phyloP scores from a whole-genome alignment of 1,140 invertebrate species.

The Pseudoatta argentina region DNA sequence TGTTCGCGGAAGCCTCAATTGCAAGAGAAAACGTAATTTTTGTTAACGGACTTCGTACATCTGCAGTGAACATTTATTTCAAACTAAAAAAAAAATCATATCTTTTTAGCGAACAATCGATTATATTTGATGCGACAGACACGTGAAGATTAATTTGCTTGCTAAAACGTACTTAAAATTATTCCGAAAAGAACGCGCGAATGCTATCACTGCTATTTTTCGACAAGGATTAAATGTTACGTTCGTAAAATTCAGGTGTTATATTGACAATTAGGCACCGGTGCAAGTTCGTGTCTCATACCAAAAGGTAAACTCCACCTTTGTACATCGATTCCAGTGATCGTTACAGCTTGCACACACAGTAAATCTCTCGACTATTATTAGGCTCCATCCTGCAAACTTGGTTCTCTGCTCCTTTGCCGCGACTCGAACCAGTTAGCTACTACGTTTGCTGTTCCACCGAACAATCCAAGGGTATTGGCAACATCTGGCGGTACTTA shows the following conservation, averaged over 20 bases:
- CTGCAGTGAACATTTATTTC: neutral
- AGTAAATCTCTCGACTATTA: constrained; percentile 69
- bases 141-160: neutral
- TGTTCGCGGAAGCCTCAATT: neutral
- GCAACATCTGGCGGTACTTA: constrained; percentile 76
- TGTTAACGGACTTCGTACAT: neutral
- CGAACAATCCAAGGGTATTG: constrained; percentile 76
- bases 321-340: constrained; percentile 64
- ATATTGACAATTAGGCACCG: constrained; percentile 41
- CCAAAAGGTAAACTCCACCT: constrained; percentile 61
- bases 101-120: neutral
- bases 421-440: constrained; percentile 67
- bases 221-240: neutral
- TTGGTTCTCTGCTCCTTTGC: constrained; percentile 71
- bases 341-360: constrained; percentile 64
- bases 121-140: neutral
- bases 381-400: constrained; percentile 69
- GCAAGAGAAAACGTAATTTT: constrained; percentile 35
- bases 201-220: neutral
- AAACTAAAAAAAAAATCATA: neutral
- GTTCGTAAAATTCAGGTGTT: constrained; percentile 11
- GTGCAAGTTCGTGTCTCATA: constrained; percentile 14
- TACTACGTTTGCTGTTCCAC: constrained; percentile 74
- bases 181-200: neutral
- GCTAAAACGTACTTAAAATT: neutral